These are phyloP conservation scores for Tetragnatha versicolor DNA, from an alignment of 1,140 invertebrate species.

Conservation along the genomic window DNA sequence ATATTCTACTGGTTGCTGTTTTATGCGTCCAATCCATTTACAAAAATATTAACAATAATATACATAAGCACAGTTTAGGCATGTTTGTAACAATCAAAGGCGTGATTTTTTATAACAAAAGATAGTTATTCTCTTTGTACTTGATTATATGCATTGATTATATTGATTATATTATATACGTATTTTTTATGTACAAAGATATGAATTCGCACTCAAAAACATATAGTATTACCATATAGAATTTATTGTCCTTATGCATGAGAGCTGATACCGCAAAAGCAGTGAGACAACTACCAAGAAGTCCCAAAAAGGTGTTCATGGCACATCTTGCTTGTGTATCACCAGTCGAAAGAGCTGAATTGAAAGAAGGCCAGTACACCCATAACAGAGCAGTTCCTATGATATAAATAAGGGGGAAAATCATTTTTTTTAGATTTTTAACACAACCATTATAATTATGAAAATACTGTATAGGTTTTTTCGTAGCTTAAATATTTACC, in stretches of 20 bases:
- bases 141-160: too few species aligned
- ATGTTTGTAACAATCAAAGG: too few species aligned
- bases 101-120: too few species aligned
- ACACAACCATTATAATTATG: not conserved
- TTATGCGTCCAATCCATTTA: too few species aligned
- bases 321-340: slow-evolving; percentile 83
- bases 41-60: too few species aligned
- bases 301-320: slow-evolving; percentile 89
- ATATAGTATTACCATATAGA: slow-evolving; percentile 83
- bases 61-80: too few species aligned
- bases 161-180: too few species aligned
- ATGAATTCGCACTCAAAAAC: too few species aligned
- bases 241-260: slow-evolving; percentile 78
- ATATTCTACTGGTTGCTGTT: too few species aligned
- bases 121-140: too few species aligned
- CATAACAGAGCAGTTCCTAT: slow-evolving; percentile 92
- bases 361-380: slow-evolving; percentile 97
- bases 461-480: not conserved
- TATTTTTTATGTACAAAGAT: too few species aligned
- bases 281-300: slow-evolving; percentile 81
- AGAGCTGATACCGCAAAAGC: slow-evolving; percentile 83
- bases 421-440: not conserved
- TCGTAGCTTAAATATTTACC: slow-evolving; percentile 68
- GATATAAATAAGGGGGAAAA: not conserved
- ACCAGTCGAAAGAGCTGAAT: slow-evolving; percentile 76